These are phyloP conservation scores for Lasius platythorax DNA, from an alignment of 2,888 invertebrate species.

Conservation along the genomic window DNA sequence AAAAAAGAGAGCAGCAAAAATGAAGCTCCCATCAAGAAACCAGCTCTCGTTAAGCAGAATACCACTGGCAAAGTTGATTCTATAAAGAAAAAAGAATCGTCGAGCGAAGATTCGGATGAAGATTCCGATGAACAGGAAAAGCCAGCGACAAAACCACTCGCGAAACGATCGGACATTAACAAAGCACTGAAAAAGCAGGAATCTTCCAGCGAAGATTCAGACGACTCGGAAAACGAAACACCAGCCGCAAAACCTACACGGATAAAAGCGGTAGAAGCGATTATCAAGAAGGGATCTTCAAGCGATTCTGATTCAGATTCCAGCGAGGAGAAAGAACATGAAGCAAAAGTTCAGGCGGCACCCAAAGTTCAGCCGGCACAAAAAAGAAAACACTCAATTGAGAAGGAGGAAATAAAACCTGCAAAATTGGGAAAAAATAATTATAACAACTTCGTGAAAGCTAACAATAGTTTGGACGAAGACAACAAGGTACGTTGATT, in stretches of 20 bases:
- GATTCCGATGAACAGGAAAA: constrained; percentile 84
- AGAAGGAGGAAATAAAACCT: constrained; percentile 84
- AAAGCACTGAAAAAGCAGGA: constrained; percentile 70
- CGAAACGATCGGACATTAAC: constrained; percentile 49
- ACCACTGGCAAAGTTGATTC: constrained; percentile 69
- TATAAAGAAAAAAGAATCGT: constrained; percentile 69
- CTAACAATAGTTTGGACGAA: constrained; percentile 84
- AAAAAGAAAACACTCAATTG: constrained; percentile 82
- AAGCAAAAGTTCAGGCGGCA: constrained; percentile 74
- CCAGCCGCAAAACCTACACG: constrained; percentile 64
- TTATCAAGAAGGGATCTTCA: constrained; percentile 71
- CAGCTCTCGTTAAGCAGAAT: constrained; percentile 39
- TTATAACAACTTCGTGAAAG: constrained; percentile 92
- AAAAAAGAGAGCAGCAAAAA: constrained; percentile 69
- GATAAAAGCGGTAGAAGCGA: constrained; percentile 65
- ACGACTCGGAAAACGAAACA: constrained; percentile 79
- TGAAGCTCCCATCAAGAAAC: constrained; percentile 61
- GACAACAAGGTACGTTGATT: constrained; percentile 77
- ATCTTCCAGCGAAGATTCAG: constrained; percentile 78
- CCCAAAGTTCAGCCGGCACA: constrained; percentile 72
- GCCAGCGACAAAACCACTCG: constrained; percentile 50
- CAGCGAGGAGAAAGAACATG: constrained; percentile 66
- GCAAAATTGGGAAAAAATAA: constrained; percentile 80
- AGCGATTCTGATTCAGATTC: constrained; percentile 79
- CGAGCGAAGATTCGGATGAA: constrained; percentile 76